Conservation (phyloP, 2,797 vertebrate species). For the Manis crassicaudata region DNA sequence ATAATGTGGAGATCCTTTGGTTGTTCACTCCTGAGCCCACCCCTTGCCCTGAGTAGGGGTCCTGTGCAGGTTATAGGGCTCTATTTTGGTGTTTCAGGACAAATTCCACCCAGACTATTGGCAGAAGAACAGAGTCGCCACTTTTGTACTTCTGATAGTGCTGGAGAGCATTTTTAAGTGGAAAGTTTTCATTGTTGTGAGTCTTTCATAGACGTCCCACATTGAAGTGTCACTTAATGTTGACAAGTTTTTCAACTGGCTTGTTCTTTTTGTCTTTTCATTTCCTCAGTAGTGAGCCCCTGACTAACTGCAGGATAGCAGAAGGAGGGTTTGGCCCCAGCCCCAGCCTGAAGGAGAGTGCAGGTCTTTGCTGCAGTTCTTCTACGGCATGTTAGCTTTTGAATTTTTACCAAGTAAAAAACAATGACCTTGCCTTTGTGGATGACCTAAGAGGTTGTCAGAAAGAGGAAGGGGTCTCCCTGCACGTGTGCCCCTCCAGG, state of each 20-base stretch:
- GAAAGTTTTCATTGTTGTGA: background rate
- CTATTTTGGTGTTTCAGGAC: background rate
- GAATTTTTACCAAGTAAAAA: background rate
- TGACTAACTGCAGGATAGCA: background rate
- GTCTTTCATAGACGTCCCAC: background rate
- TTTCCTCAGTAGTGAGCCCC: background rate
- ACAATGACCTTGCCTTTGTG: accelerated
- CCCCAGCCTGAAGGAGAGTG: background rate
- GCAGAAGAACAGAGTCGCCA: background rate
- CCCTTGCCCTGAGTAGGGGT: background rate
- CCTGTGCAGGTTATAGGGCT: background rate
- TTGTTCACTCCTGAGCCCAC: background rate
- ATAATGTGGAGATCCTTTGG: background rate
- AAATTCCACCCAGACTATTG: too few species aligned
- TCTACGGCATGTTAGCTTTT: background rate
- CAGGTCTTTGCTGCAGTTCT: background rate
- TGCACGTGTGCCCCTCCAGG: background rate
- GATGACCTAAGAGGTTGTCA: accelerated
- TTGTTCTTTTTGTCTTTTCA: background rate
- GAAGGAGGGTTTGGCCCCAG: background rate
- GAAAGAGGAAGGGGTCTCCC: background rate
- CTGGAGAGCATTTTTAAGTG: background rate
- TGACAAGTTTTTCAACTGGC: background rate
- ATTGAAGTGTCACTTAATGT: background rate
- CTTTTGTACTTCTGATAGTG: background rate